A percentile compares a stretch with the other conserved stretches of the same genome.
Conservation (phyloP, 1,140 invertebrate genomes). For the Drosophila quadrilineata region DNA sequence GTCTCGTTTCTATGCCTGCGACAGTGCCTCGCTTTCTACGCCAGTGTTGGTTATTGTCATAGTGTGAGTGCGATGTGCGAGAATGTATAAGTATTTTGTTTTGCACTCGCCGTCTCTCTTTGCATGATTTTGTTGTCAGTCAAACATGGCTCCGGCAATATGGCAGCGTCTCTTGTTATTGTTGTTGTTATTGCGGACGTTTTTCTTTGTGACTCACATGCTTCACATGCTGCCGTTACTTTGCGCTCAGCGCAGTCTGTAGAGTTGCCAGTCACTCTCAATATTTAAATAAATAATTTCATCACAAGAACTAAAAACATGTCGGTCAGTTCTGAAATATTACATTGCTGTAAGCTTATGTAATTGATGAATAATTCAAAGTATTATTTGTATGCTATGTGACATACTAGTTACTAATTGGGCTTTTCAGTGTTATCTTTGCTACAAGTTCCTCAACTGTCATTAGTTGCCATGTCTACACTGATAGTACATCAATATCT, state of each 20-base stretch:
- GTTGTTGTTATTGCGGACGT: constrained; percentile 30
- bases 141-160: constrained; percentile 64
- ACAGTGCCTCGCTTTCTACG: constrained; percentile 25
- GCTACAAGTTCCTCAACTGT: neutral
- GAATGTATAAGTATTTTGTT: constrained; percentile 43
- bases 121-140: constrained; percentile 49
- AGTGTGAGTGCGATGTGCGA: constrained; percentile 34
- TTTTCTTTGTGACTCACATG: constrained; percentile 56
- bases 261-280: constrained; percentile 57
- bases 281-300: too few relatives aligned
- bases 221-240: constrained; percentile 13
- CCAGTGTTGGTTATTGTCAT: constrained; percentile 24
- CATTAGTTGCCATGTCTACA: constrained; percentile 10
- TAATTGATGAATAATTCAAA: too few relatives aligned
- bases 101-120: constrained; percentile 67
- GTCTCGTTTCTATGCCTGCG: constrained; percentile 69
- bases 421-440: constrained; percentile 10
- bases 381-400: neutral
- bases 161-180: constrained; percentile 56
- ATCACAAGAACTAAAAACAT: too few relatives aligned
- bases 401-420: neutral
- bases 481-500: constrained; percentile 38
- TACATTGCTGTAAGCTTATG: neutral
- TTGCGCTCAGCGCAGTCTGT: constrained; percentile 10
- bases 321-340: neutral